Percentiles rank a stretch among this genome's conserved stretches.
phyloP scores from a whole-genome alignment of 2,113 vertebrate genomes.

The Atrichornis clamosus region DNA sequence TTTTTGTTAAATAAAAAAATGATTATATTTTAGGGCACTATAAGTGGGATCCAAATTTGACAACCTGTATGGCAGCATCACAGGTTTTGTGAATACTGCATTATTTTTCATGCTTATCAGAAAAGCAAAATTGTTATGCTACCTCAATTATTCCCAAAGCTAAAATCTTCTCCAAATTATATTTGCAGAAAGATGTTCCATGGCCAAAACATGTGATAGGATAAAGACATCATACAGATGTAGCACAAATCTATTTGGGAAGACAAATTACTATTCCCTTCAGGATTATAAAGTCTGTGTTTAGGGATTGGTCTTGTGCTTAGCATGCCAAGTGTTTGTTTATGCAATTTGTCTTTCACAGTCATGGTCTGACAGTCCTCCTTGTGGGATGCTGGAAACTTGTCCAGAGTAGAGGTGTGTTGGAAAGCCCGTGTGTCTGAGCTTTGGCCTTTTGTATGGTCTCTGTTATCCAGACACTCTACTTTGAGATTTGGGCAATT shows the following conservation, averaged over 20 bases:
- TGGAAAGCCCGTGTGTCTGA: neutral
- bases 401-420: neutral
- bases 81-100: neutral
- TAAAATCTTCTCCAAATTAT: neutral
- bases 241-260: neutral
- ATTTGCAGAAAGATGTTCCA: neutral
- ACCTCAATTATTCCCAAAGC: neutral
- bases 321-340: neutral
- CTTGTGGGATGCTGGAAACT: neutral
- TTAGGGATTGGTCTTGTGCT: neutral
- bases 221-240: neutral
- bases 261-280: neutral
- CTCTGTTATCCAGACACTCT: neutral
- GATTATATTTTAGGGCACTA: neutral
- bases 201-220: neutral
- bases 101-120: neutral
- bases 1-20: neutral
- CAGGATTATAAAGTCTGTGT: neutral
- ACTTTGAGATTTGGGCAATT: neutral
- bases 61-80: neutral
- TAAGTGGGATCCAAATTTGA: neutral
- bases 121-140: neutral
- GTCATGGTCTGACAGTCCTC: neutral
- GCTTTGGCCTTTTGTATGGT: neutral
- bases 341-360: neutral